Evolutionary conservation across 2,113 vertebrate genomes (phyloP), one percentile per base, ranked within the genome.

Genomic region (Nothobranchius furzeri): DNA sequence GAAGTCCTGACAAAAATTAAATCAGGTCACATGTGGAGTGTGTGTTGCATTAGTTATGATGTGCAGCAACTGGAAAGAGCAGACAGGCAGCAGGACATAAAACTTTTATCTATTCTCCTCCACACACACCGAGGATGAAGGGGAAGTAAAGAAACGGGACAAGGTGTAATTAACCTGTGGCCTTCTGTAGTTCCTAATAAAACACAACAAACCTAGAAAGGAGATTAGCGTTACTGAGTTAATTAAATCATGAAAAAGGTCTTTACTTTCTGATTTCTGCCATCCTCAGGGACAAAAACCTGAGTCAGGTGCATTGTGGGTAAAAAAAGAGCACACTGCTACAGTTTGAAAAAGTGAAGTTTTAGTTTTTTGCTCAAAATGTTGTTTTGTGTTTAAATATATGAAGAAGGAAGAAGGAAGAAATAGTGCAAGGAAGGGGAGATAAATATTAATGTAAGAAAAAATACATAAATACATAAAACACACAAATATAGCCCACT

Each of bases 121-220:
- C 47, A 67, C 15, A n/a, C 60, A 46, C 14, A 12, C 17, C 24
- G 47, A 35, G 42, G 51, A 59, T 69, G 70, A n/a, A 43, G 42
- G 57, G 70, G 30, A 7, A 62, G 53, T 62, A 46, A 75, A 72
- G 55, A 15, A 14, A 25, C 15, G 56, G 73, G 51, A 65, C 53
- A 36, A 9, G n/a, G 25, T 60, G 40, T 85, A 84, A 90, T 88
- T 90, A 87, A 79, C 75, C 67, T 77, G 25, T 78, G 66, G 83
- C 79, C 84, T 30, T 30, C 30, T 30, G 30, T 30, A 30, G 30
- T 76, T 20, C 40, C 7, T 48, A 36, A 73, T 78, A 47, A 64
- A 56, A 68, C 45, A 1, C 72, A 62, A 84, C 87, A 85, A 85
- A 82, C 75, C 70, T 50, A 42, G 15, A 45, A 47, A 62, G 54